Evolutionary conservation across 1,140 invertebrate genomes (phyloP).

Genomic region (Ceratina japonica): DNA sequence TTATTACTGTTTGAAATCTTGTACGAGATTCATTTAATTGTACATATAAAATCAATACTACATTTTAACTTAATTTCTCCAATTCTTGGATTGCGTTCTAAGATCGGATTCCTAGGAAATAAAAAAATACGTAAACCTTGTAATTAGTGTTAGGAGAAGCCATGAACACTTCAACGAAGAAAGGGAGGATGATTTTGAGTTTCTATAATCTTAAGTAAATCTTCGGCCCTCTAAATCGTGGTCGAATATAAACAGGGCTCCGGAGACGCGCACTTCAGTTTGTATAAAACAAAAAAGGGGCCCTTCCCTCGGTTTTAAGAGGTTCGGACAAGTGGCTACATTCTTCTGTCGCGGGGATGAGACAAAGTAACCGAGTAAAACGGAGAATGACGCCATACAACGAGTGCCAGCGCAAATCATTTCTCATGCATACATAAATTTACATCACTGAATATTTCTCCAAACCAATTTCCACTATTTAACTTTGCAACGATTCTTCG

Average conservation of each 20-base stretch:
- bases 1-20: too few species aligned
- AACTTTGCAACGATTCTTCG: too few species aligned
- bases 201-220: constrained; percentile 21
- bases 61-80: too few species aligned
- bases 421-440: not conserved
- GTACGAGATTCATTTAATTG: too few species aligned
- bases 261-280: constrained; percentile 33
- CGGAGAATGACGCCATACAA: not conserved
- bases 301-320: constrained; percentile 32
- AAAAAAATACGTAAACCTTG: too few species aligned
- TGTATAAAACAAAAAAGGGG: constrained; percentile 31
- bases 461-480: too few species aligned
- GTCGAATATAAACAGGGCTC: constrained; percentile 41
- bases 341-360: constrained; percentile 23
- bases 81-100: too few species aligned
- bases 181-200: not conserved
- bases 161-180: too few species aligned
- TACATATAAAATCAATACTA: too few species aligned
- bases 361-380: constrained; percentile 4
- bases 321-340: constrained; percentile 46
- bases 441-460: not conserved
- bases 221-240: constrained; percentile 24
- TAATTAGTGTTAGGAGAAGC: too few species aligned
- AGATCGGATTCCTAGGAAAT: too few species aligned
- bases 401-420: not conserved